These are phyloP conservation scores for Epinephelus cyanopodus DNA, from an alignment of 2,113 vertebrate genomes.

Conservation along the genomic window DNA sequence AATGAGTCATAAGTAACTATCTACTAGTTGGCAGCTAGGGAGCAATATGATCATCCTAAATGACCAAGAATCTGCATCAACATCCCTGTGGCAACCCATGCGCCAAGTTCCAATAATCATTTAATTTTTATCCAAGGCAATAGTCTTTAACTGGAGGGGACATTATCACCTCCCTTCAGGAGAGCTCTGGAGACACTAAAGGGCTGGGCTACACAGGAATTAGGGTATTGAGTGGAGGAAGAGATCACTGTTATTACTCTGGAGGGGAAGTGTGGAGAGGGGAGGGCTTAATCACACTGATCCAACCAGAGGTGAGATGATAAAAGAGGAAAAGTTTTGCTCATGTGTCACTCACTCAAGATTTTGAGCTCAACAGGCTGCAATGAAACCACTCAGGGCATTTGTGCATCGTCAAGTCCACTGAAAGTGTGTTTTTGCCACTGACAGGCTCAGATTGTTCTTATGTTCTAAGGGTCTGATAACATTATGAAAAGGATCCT, in stretches of 20 bases:
- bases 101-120: conserved; percentile 13
- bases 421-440: too few species aligned
- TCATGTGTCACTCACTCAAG: neutral
- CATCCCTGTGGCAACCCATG: conserved; percentile 1
- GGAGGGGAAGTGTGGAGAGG: conserved; percentile 16
- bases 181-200: conserved; percentile 29
- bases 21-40: neutral
- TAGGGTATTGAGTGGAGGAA: conserved; percentile 40
- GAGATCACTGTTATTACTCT: conserved; percentile 62
- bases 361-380: too few species aligned
- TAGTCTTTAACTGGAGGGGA: conserved; percentile 31
- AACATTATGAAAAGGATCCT: too few species aligned
- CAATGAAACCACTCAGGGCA: too few species aligned
- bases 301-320: conserved; percentile 10
- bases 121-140: conserved; percentile 34
- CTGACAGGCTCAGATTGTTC: too few species aligned
- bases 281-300: conserved; percentile 19
- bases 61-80: conserved; percentile 24
- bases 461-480: too few species aligned
- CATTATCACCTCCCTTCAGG: conserved; percentile 50
- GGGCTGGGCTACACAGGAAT: conserved; percentile 23
- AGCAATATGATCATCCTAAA: conserved; percentile 42
- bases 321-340: neutral
- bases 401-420: too few species aligned
- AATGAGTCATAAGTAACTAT: neutral